Percentiles rank a stretch among this genome's conserved stretches.
Conservation (phyloP, 2,888 invertebrate genomes). For the Alloplasta piceator region DNA sequence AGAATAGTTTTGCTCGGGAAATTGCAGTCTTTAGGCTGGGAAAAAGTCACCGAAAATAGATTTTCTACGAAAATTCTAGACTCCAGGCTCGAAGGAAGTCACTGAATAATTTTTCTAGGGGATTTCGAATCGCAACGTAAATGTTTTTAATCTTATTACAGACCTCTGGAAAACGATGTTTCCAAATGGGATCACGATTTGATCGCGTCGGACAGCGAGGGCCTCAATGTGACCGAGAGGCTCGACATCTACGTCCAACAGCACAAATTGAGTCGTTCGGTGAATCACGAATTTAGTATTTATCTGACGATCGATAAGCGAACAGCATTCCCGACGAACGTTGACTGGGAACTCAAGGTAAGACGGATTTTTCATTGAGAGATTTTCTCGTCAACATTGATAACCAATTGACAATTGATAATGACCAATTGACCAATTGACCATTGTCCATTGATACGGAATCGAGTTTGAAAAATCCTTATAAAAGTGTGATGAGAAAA, state of each 20-base stretch:
- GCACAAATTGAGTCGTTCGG: slow-evolving; percentile 90
- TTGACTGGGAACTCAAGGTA: slow-evolving; percentile 88
- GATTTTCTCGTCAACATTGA: not conserved
- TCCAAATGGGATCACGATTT: slow-evolving; percentile 93
- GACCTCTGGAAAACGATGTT: slow-evolving; percentile 92
- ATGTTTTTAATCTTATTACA: slow-evolving; percentile 76
- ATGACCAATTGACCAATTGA: no score
- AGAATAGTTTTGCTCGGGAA: no score
- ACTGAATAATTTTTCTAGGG: not conserved
- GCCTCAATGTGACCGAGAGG: slow-evolving; percentile 88
- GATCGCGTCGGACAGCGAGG: slow-evolving; percentile 92
- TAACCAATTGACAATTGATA: no score
- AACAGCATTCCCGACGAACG: slow-evolving; percentile 86
- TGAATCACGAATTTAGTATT: slow-evolving; percentile 92
- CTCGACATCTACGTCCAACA: slow-evolving; percentile 93
- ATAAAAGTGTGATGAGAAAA: no score
- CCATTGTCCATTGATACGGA: no score
- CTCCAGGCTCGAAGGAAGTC: no score
- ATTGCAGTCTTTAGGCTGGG: no score
- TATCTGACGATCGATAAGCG: slow-evolving; percentile 87
- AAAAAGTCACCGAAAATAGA: no score
- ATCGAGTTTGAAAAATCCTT: no score
- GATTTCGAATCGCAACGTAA: not conserved
- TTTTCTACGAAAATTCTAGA: no score
- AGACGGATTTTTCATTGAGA: slow-evolving; percentile 16